These are phyloP conservation scores for Jordanella pulchra DNA, from an alignment of 2,797 vertebrate species.

Conservation along the genomic window DNA sequence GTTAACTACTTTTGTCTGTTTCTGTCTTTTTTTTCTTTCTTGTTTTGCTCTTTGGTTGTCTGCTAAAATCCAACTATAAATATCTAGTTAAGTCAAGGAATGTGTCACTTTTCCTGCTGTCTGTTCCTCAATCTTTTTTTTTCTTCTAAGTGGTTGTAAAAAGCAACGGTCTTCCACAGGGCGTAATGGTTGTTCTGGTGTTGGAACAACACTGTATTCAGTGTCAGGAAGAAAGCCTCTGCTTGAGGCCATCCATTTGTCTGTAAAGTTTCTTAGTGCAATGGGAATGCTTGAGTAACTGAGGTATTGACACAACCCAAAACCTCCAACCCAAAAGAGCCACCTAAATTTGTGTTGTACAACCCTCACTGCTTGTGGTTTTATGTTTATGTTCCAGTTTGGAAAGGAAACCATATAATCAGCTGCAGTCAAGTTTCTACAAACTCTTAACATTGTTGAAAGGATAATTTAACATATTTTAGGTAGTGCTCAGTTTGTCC, in stretches of 20 bases:
- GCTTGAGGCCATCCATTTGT: constrained; percentile 66
- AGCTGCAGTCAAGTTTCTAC: constrained; percentile 15
- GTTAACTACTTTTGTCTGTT: not conserved
- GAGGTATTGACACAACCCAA: constrained; percentile 24
- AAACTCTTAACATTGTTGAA: constrained; percentile 16
- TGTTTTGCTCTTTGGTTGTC: not conserved
- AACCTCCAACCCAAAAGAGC: constrained; percentile 34
- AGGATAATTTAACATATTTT: not conserved
- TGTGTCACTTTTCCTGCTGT: constrained; percentile 48
- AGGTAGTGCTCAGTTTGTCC: not conserved
- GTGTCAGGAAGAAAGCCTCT: constrained; percentile 58
- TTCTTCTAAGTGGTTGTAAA: constrained; percentile 53
- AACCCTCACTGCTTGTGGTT: constrained; percentile 38
- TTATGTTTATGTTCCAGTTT: constrained; percentile 34
- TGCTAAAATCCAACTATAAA: not conserved
- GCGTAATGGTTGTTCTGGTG: constrained; percentile 38
- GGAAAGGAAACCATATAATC: constrained; percentile 41
- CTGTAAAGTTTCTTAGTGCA: constrained; percentile 51
- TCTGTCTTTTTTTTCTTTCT: not conserved
- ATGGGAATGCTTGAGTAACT: constrained; percentile 53
- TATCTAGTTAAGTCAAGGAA: constrained; percentile 27
- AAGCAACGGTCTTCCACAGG: constrained; percentile 58
- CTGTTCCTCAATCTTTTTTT: constrained; percentile 34
- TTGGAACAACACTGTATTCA: constrained; percentile 36
- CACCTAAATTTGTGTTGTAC: constrained; percentile 34